phyloP scores from a whole-genome alignment of 1,140 invertebrate species.

The Drosophila lowei region DNA sequence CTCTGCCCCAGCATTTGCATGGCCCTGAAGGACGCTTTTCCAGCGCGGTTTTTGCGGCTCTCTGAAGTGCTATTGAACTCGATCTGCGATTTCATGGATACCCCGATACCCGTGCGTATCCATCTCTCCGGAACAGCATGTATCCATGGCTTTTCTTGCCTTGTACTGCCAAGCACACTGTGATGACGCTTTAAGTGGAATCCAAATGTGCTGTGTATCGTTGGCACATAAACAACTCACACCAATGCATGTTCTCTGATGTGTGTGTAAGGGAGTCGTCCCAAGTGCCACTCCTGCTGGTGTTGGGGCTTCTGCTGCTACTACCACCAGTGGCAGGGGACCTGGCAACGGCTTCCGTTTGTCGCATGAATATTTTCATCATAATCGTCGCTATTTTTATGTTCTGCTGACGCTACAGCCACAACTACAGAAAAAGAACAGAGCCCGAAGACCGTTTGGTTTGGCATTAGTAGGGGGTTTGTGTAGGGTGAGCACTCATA shows the following conservation, averaged over 20 bases:
- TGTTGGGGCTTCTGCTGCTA: not conserved
- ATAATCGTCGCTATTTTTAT: constrained; percentile 79
- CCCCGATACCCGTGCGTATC: not conserved
- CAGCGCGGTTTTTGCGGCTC: not conserved
- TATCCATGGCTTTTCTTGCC: constrained; percentile 9
- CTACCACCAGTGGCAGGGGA: constrained; percentile 27
- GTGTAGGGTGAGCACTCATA: not conserved
- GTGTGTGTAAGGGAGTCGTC: too few relatives aligned
- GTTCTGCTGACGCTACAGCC: constrained; percentile 47
- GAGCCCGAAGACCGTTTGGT: constrained; percentile 25
- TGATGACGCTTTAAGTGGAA: constrained; percentile 70
- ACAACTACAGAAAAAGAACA: constrained; percentile 18
- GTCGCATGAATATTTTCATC: constrained; percentile 80
- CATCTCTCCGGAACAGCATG: not conserved
- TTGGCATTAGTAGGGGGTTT: constrained; percentile 44
- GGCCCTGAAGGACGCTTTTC: constrained; percentile 14
- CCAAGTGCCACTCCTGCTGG: constrained; percentile 9
- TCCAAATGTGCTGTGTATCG: constrained; percentile 70
- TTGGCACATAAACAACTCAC: constrained; percentile 72
- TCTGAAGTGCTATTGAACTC: constrained; percentile 31
- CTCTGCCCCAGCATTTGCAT: constrained; percentile 28
- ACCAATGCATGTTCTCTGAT: constrained; percentile 3
- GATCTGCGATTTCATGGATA: constrained; percentile 32
- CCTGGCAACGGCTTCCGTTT: constrained; percentile 65
- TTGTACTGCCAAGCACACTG: constrained; percentile 13